Percentiles rank a stretch among this genome's conserved stretches.
These are phyloP conservation scores for Danio kyathit DNA, from an alignment of 2,797 vertebrate species.

Conservation along the genomic window DNA sequence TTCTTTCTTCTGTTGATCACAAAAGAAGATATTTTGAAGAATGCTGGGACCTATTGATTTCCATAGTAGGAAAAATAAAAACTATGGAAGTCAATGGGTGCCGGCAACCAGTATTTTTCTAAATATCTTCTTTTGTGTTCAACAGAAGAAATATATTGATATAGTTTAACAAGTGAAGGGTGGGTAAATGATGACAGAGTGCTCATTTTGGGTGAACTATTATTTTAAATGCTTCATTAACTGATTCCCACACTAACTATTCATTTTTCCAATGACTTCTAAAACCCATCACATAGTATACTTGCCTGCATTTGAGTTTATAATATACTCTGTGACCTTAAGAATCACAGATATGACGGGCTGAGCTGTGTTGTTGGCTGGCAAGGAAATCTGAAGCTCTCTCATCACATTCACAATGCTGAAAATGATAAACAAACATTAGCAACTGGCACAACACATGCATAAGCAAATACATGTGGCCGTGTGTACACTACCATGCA, in stretches of 20 bases:
- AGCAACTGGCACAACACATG: neutral
- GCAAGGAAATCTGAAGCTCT: conserved; percentile 67
- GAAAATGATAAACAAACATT: conserved; percentile 12
- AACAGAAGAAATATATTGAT: too few relatives aligned
- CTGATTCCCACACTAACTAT: neutral
- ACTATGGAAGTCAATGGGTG: too few relatives aligned
- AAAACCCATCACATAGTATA: conserved; percentile 48
- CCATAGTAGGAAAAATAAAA: too few relatives aligned
- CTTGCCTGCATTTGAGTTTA: conserved; percentile 73
- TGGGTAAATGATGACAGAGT: too few relatives aligned
- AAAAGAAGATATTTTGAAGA: too few relatives aligned
- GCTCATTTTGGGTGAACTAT: too few relatives aligned
- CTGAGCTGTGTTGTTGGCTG: conserved; percentile 66
- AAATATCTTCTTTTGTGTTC: too few relatives aligned
- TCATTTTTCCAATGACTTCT: neutral
- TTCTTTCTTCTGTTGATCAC: too few relatives aligned
- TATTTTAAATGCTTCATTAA: neutral
- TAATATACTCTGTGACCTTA: conserved; percentile 67
- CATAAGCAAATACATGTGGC: neutral
- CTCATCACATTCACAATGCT: conserved; percentile 76
- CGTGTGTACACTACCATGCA: too few relatives aligned
- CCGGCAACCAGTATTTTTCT: too few relatives aligned
- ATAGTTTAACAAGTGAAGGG: too few relatives aligned
- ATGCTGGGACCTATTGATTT: too few relatives aligned
- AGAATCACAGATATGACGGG: conserved; percentile 67